phyloP scores from a whole-genome alignment of 2,113 vertebrate genomes.

The Willisornis vidua region DNA sequence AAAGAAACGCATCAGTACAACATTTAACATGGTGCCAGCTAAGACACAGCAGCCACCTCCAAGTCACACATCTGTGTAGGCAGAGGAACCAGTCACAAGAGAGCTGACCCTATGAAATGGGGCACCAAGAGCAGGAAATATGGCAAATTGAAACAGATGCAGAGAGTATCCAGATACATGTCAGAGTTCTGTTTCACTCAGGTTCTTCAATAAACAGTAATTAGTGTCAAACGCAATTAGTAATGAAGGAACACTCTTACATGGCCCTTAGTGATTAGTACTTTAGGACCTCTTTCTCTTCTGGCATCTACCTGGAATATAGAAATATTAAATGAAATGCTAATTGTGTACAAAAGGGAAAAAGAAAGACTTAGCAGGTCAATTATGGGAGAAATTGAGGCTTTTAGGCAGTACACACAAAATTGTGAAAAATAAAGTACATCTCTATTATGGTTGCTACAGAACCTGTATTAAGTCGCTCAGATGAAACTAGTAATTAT shows the following conservation, averaged over 20 bases:
- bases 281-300: slow-evolving; percentile 41
- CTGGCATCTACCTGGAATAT: background rate
- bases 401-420: background rate
- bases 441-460: slow-evolving; percentile 23
- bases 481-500: slow-evolving; percentile 57
- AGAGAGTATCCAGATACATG: background rate
- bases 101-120: background rate
- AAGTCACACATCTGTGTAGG: background rate
- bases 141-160: background rate
- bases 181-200: background rate
- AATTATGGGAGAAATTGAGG: slow-evolving; percentile 8
- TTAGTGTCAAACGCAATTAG: slow-evolving; percentile 53
- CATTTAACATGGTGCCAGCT: background rate
- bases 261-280: background rate
- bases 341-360: slow-evolving; percentile 35
- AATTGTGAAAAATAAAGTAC: background rate
- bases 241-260: background rate
- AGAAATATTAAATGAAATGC: slow-evolving; percentile 50
- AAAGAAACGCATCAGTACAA: background rate
- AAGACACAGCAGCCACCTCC: background rate
- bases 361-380: slow-evolving; percentile 14
- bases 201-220: slow-evolving; percentile 36
- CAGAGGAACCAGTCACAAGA: background rate
- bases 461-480: slow-evolving; percentile 10
- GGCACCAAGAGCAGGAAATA: background rate